Evolutionary conservation across 2,113 vertebrate genomes (phyloP), one percentile per base, ranked within the genome.

Genomic region (Gallinago undulata): DNA sequence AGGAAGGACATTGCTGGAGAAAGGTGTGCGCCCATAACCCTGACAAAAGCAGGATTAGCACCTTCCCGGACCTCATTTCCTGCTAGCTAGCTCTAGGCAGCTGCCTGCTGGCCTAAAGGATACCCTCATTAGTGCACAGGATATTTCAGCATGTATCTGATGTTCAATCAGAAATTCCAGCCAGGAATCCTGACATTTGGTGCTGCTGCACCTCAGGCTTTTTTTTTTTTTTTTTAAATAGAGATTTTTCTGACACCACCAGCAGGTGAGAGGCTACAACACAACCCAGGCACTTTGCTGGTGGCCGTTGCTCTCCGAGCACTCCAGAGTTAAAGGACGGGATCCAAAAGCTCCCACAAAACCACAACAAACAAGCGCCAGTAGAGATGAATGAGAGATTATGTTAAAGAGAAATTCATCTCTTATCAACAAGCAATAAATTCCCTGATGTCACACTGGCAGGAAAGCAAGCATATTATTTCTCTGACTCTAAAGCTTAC

Each of bases 391-490:
- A 55, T 0, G 3, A 47, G 43, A 57, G 17, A 10, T 10, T 47
- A 47, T 2, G 22, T 47, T 28, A 45, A 35, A 73, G 53, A 74
- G 25, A 74, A 80, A 75, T 33, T 35, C 53, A 91, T 24, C 37
- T 73, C 37, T 27, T 17, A 81, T 21, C 28, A 66, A 22, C 22
- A 77, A 39, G 62, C 31, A 33, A n/a, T 57, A 48, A 35, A 37
- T 22, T 62, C 48, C 94, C 73, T 28, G 35, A 51, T 47, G 41
- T 84, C 78, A 84, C 7, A 10, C 16, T 41, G 16, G 35, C 68
- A 96, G 84, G 70, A 95, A 96, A 72, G 56, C 2, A 84, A 67
- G 47, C 35, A 22, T 64, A 21, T 73, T 62, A 78, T 62, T 91
- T 45, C 48, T 72, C 84, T 50, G 37, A 64, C 59, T 79, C 63